Percentiles rank a stretch among this genome's conserved stretches.
phyloP scores from a whole-genome alignment of 2,113 vertebrate species.

The Sorex araneus region DNA sequence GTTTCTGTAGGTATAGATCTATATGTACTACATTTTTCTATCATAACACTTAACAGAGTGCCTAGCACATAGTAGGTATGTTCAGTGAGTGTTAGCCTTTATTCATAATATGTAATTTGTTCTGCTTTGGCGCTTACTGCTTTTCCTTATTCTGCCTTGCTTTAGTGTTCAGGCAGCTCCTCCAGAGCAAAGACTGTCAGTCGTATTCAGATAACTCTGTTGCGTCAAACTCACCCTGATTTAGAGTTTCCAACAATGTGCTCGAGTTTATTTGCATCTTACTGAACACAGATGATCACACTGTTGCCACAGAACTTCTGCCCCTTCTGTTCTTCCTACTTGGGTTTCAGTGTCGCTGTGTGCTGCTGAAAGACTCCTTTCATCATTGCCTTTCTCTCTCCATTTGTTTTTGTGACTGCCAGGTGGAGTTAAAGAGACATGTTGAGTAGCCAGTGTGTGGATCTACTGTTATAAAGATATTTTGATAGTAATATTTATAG shows the following conservation, averaged over 20 bases:
- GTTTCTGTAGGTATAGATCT: background rate
- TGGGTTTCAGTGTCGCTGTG: background rate
- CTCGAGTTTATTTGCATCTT: background rate
- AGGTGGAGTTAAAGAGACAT: background rate
- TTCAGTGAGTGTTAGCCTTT: slow-evolving; percentile 6
- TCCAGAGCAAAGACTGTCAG: background rate
- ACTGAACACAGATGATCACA: slow-evolving; percentile 6
- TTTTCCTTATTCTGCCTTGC: slow-evolving; percentile 56
- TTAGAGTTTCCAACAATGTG: slow-evolving; percentile 53
- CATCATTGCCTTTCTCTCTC: slow-evolving; percentile 35
- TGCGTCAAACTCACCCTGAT: slow-evolving; percentile 32
- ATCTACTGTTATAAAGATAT: slow-evolving; percentile 21
- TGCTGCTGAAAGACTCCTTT: slow-evolving; percentile 19
- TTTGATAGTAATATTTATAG: slow-evolving; percentile 6
- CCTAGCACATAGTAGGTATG: background rate
- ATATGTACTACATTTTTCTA: slow-evolving; percentile 32
- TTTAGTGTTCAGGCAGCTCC: background rate
- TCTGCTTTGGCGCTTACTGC: background rate
- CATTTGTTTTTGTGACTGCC: slow-evolving; percentile 27
- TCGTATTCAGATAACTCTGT: slow-evolving; percentile 57
- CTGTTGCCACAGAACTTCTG: background rate
- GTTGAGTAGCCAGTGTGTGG: background rate
- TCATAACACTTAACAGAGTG: background rate
- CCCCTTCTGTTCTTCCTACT: background rate
- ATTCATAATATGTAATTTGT: background rate